These are phyloP conservation scores for Cercopithecus mona DNA, from an alignment of 2,113 vertebrate species.

Conservation along the genomic window DNA sequence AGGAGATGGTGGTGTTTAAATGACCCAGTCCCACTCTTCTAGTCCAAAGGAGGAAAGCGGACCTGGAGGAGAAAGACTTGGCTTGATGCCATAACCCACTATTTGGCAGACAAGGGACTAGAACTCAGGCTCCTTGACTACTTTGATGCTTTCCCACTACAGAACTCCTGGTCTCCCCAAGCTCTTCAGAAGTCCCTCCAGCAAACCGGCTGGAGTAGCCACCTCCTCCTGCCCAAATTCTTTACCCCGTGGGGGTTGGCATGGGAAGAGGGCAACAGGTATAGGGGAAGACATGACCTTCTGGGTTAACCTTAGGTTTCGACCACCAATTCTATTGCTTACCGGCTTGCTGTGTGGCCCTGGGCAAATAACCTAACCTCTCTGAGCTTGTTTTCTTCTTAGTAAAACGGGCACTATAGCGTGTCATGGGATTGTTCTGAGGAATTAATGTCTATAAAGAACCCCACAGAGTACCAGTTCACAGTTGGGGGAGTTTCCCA, in stretches of 20 bases:
- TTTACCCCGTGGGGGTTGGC: not conserved
- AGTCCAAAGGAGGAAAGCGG: not conserved
- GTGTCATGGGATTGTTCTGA: not conserved
- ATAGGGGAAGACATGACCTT: not conserved
- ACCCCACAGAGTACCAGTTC: not conserved
- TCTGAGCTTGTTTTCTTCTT: not conserved
- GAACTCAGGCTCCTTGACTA: not conserved
- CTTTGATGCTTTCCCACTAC: accelerated
- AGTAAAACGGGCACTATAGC: not conserved
- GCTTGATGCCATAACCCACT: not conserved
- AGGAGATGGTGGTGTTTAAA: not conserved
- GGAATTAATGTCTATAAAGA: not conserved
- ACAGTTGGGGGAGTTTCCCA: not conserved
- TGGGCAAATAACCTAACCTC: not conserved
- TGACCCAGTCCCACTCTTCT: not conserved
- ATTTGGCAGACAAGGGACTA: not conserved
- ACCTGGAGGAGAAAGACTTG: not conserved
- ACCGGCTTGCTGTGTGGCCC: not conserved
- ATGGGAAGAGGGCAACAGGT: not conserved
- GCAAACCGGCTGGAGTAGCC: not conserved
- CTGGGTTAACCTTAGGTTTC: not conserved
- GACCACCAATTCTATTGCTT: not conserved
- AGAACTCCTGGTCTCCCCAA: accelerated
- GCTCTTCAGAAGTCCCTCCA: not conserved
- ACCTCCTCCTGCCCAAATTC: no score